Conservation (phyloP, 2,797 vertebrate species). For the Phataginus tetradactyla region DNA sequence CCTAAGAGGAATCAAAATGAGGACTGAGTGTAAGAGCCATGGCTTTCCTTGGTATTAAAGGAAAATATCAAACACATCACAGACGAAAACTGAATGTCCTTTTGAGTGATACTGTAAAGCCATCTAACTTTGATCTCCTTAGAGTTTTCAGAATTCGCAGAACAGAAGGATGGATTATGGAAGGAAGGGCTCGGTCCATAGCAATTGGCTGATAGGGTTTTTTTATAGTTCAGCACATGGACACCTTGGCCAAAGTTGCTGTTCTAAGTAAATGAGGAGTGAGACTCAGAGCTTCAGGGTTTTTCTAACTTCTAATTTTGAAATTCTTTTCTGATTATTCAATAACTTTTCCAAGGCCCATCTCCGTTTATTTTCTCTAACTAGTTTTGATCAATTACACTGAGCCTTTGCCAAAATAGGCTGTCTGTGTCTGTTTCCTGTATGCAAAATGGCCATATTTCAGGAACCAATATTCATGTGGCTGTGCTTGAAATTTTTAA, state of each 20-base stretch:
- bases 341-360: background rate
- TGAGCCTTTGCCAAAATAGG: background rate
- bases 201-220: too few relatives aligned
- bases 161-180: background rate
- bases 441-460: background rate
- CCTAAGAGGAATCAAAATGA: background rate
- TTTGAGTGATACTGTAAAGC: background rate
- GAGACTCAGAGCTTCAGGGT: background rate
- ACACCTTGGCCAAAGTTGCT: fast-evolving
- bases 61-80: background rate
- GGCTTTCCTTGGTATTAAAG: background rate
- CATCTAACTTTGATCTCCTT: background rate
- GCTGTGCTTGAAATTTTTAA: background rate
- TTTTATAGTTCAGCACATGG: background rate
- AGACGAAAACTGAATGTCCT: background rate
- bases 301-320: background rate
- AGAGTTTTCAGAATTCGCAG: background rate
- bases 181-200: fast-evolving
- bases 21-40: fast-evolving
- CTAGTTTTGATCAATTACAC: background rate
- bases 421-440: background rate
- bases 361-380: background rate
- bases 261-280: background rate
- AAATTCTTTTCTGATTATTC: background rate
- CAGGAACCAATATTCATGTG: background rate